phyloP scores from a whole-genome alignment of 2,888 invertebrate species.

The Caenorhabditis plicata region DNA sequence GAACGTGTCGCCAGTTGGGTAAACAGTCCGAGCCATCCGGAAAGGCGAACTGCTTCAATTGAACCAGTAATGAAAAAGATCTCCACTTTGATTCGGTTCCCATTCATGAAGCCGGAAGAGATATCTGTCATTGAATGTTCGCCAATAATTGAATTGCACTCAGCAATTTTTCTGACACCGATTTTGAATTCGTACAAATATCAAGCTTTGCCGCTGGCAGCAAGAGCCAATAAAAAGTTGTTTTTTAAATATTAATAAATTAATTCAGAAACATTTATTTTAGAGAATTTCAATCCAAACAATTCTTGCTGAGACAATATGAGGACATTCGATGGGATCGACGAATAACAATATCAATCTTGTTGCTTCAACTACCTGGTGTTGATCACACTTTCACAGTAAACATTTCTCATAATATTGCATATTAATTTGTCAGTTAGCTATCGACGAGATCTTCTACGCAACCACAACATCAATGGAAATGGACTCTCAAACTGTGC shows the following conservation, averaged over 20 bases:
- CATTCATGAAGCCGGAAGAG: conserved; percentile 90
- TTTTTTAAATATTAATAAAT: conserved; percentile 1
- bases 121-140: conserved; percentile 80
- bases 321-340: conserved; percentile 68
- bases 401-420: not conserved
- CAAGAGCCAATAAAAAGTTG: conserved; percentile 57
- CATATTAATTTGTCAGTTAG: conserved; percentile 24
- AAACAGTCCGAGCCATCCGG: conserved; percentile 61
- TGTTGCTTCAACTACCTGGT: conserved; percentile 29
- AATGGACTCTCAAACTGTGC: conserved; percentile 66
- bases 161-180: conserved; percentile 66
- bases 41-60: conserved; percentile 57
- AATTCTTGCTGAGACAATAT: conserved; percentile 67
- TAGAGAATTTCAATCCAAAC: conserved; percentile 64
- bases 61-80: conserved; percentile 51
- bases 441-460: conserved; percentile 67
- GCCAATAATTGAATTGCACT: conserved; percentile 70
- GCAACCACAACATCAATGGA: conserved; percentile 67
- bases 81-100: conserved; percentile 71
- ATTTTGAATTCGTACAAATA: conserved; percentile 68
- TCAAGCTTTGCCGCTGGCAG: conserved; percentile 67
- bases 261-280: not conserved
- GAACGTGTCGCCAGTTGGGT: conserved; percentile 67
- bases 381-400: conserved; percentile 48
- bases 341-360: conserved; percentile 58